Evolutionary conservation across 53 echinoderm and acorn worm genomes (phyloP), one percentile per base, ranked within the genome.

Genomic region (Holothuria scabra): DNA sequence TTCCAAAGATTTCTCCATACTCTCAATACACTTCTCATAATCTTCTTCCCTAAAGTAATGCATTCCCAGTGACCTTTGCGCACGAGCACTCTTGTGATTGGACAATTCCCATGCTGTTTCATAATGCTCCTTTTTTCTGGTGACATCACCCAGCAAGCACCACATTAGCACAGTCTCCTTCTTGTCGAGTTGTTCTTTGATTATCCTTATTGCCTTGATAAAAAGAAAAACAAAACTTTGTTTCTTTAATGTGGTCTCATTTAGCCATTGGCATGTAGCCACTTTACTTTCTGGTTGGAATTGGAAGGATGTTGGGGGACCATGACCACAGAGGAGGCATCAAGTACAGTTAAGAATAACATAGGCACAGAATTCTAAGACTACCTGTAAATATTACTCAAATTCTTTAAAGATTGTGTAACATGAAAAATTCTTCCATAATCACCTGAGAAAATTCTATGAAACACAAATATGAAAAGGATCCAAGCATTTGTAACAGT

Each of bases 71-170:
- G 99, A 99, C 22, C 87, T 74, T 91, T 88, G 89, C 20, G 99
- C 99, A 80, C 95, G 79, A 9, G 92, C 85, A 32, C 86, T 94
- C 68, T 83, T 88, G 9, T 99, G 99, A 68, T 89, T 88, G 0
- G 95, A 95, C 24, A 91, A 59, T 88, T 95, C 99, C 94, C 95
- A 99, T 7, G 99, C 99, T 83, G 89, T 93, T 89, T 95, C 88
- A 72, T 93, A 99, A 52, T 93, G 88, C 69, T 94, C 79, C 72
- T 89, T 89, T 60, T 99, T 91, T 22, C 84, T 78, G 24, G 91
- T 99, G 26, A 99, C 91, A 37, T 99, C 99, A 35, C 99, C 99
- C 23, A 99, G 88, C 38, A 99, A 81, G 41, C 99, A 99, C 91
- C 89, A 87, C 89, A 99, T 92, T 31, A 89, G 70, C 46, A 92